Base-by-base conservation (phyloP, 2,888 invertebrate species). In the Keiferia lycopersicella region DNA sequence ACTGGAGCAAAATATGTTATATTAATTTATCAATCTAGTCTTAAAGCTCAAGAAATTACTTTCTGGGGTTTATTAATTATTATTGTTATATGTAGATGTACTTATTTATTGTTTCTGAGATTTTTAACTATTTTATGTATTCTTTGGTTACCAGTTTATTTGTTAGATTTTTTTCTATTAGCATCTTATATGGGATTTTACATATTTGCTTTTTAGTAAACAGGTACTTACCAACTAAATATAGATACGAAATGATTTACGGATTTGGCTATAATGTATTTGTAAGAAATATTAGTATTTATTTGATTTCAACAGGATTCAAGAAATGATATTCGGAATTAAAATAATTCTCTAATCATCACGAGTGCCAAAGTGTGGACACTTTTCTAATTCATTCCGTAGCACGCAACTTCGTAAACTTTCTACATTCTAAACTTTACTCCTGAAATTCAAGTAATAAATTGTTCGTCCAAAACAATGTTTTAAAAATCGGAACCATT, bases 11-110 rank as follows among this genome's bases (percentile, higher is more conserved):
- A 63, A 48, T 59, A 75, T 73, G 64, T 68, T 67, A 65, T 74
- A 75, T 74, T 79, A 77, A 78, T 81, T 81, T 82, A 80, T 83
- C 82, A 75, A 83, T 88, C 89, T 90, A 90, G 89, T 90, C 89
- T 86, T 82, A 82, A 84, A 82, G 87, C 88, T 89, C 88, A 89
- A 87, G 80, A 77, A 76, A 76, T 75, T 75, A 69, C 71, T 76
- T 72, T 74, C 63, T 66, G 67, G 67, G 61, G 63, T 68, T 67
- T 66, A 64, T 59, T 30, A 34, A 26, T 58, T 18, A 50, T 20
- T 50, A 22, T 45, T 45, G 16, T 45, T 68, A 64, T 62, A 62
- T 26, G 59, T 59, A 62, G 26, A 26, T 64, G 71, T 73, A 73
- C 72, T 72, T 73, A 73, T 63, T 60, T 60, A 34, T 34, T 67